These are phyloP conservation scores for Drosophila bocqueti DNA, from an alignment of 1,140 invertebrate genomes.

Conservation along the genomic window DNA sequence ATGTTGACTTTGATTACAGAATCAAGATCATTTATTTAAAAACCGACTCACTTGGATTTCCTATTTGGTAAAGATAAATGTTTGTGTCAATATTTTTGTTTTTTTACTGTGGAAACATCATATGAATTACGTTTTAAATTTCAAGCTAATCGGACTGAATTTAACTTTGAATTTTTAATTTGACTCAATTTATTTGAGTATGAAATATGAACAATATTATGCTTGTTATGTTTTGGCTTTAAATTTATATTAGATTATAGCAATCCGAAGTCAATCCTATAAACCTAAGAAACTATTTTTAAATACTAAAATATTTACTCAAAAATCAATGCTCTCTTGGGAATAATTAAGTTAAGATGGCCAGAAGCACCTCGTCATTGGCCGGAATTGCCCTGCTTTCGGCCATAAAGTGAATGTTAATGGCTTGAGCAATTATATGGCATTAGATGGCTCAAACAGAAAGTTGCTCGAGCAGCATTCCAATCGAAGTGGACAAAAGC, in stretches of 20 bases:
- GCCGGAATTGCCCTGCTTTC: slow-evolving; percentile 22
- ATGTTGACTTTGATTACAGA: not conserved
- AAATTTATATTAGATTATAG: too few relatives aligned
- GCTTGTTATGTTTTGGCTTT: too few relatives aligned
- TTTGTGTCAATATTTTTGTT: slow-evolving; percentile 1
- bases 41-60: slow-evolving; percentile 8
- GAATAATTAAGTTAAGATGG: not conserved
- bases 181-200: too few relatives aligned
- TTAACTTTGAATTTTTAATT: not conserved
- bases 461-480: slow-evolving; percentile 55
- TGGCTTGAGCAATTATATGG: slow-evolving; percentile 59
- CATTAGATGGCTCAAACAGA: slow-evolving; percentile 22
- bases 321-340: not conserved
- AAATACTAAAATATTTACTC: not conserved
- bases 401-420: slow-evolving; percentile 65
- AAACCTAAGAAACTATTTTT: not conserved
- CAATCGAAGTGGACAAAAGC: slow-evolving; percentile 25
- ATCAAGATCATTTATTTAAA: slow-evolving; percentile 10
- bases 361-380: slow-evolving; percentile 1
- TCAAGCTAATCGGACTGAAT: not conserved
- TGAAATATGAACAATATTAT: too few relatives aligned
- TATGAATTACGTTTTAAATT: not conserved
- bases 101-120: not conserved
- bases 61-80: slow-evolving; percentile 27
- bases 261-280: too few relatives aligned